Percentiles rank a stretch among this genome's conserved stretches.
These are phyloP conservation scores for Dysmachus trigonus DNA, from an alignment of 2,888 invertebrate genomes.

Conservation along the genomic window DNA sequence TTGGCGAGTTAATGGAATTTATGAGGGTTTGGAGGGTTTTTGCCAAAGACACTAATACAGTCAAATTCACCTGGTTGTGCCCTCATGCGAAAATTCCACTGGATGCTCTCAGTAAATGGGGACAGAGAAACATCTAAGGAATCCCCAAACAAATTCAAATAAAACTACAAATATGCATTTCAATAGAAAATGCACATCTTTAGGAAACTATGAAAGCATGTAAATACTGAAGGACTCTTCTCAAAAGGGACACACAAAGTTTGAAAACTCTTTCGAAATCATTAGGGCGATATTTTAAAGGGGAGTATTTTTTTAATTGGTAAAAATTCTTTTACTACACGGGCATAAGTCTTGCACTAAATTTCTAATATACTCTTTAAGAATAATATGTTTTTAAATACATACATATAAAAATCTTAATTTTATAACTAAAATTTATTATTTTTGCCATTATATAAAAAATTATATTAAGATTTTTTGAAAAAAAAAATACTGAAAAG, in stretches of 20 bases:
- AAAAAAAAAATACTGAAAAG: too few species aligned
- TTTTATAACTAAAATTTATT: too few species aligned
- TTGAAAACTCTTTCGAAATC: background rate
- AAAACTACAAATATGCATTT: background rate
- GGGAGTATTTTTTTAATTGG: background rate
- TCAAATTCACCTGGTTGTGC: background rate
- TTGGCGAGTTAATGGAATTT: background rate
- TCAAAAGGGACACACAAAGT: background rate
- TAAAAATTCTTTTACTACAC: background rate
- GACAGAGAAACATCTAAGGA: background rate
- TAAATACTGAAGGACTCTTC: background rate
- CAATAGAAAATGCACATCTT: background rate
- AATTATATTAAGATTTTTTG: too few species aligned
- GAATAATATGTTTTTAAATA: too few species aligned
- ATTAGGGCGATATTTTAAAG: background rate
- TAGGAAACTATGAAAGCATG: background rate
- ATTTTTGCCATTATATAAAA: too few species aligned
- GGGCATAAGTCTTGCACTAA: too few species aligned
- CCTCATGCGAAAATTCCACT: background rate
- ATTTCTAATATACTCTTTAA: too few species aligned
- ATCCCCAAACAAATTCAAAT: background rate
- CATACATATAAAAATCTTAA: too few species aligned
- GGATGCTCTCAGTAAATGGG: background rate
- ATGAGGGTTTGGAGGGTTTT: background rate
- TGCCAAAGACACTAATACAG: background rate